Percentiles rank a stretch among this genome's conserved stretches.
phyloP scores from a whole-genome alignment of 2,797 vertebrate genomes.

The Diglossa cyanea region DNA sequence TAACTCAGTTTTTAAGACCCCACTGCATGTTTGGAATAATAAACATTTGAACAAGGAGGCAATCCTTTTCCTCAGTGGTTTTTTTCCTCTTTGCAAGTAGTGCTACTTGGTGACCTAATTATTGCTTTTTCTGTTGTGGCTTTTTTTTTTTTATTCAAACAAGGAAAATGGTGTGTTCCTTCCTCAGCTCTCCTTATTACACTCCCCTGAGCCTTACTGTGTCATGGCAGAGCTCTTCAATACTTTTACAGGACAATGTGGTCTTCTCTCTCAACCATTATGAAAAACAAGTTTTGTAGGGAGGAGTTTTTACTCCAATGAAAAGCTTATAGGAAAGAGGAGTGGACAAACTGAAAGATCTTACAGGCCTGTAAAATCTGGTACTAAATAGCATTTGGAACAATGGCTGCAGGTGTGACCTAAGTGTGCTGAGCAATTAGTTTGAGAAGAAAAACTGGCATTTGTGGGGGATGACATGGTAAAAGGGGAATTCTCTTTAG shows the following conservation, averaged over 20 bases:
- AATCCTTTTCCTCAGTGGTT: neutral
- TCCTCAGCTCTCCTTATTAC: neutral
- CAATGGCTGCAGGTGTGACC: neutral
- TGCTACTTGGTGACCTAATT: conserved; percentile 59
- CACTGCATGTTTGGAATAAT: conserved; percentile 30
- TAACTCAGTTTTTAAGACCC: conserved; percentile 31
- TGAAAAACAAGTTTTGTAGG: neutral
- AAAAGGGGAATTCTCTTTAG: neutral
- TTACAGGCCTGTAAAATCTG: neutral
- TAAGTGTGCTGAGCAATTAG: neutral
- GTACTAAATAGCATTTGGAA: neutral
- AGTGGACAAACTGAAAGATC: neutral
- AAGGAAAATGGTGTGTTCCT: neutral
- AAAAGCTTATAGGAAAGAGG: neutral
- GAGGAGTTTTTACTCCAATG: neutral
- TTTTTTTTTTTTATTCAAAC: neutral
- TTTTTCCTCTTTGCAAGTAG: neutral
- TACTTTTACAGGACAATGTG: neutral
- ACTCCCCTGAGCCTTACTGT: neutral
- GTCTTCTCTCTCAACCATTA: neutral
- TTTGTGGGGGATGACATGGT: neutral
- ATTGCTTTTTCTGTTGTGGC: neutral
- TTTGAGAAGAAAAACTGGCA: neutral
- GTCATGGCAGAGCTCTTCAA: neutral
- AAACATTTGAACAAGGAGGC: conserved; percentile 35